Evolutionary conservation across 2,113 vertebrate genomes (phyloP), one percentile per base, ranked within the genome.

Genomic region (Mesoclemmys tuberculata): DNA sequence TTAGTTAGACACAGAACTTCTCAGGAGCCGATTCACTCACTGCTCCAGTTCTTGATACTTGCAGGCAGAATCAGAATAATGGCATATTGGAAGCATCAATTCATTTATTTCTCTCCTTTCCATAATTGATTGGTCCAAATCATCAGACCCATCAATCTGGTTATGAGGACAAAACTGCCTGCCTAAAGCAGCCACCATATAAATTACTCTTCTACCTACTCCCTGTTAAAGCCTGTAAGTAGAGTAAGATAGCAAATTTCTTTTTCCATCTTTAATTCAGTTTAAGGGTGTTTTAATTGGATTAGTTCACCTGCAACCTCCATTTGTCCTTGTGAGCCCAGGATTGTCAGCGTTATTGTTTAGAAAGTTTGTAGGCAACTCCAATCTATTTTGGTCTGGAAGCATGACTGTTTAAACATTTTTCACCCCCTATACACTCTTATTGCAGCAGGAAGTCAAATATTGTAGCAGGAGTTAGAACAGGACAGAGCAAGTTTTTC

Each of bases 381-480:
- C 6, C 44, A 64, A 21, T 41, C 49, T 64, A 68, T 38, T 52
- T 71, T 0, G 0, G 79, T 81, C 71, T 19, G 0, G 0, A 0
- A 74, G 27, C 35, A 35, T 55, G 0, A 0, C 3, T 35, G 5
- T 35, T 56, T 26, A 58, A 58, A 49, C 64, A 6, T 80, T 83
- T 75, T 38, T 82, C 52, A 49, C n/a, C 77, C 18, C 38, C 4
- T 27, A 5, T 0, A 1, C 5, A 9, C 74, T 41, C 16, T 16
- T 54, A 44, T 49, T 88, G 4, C 55, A 56, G 44, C 56, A 48
- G 41, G 61, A 83, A 74, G 48, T 48, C 27, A 78, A 31, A 41
- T 44, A 75, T 26, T 75, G 38, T 44, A 13, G 38, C 71, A 75
- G 22, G 71, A 75, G 44, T 44, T 38, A 44, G 27, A 75, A 75